Conservation (phyloP, 2,797 vertebrate species). For the Argyrosomus regius region DNA sequence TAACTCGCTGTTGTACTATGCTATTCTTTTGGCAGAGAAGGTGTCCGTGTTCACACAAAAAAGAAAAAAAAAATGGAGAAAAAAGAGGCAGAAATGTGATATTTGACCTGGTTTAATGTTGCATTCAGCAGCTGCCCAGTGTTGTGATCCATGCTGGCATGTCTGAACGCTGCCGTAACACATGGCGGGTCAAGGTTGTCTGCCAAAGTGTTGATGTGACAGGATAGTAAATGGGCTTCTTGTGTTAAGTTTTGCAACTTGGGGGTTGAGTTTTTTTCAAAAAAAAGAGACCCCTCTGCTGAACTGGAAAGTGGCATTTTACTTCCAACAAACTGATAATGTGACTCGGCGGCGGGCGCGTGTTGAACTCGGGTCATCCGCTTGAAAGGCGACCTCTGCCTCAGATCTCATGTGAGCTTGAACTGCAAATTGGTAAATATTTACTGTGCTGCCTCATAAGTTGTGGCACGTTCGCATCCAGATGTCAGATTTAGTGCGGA, state of each 20-base stretch:
- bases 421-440: constrained; percentile 59
- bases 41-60: background rate
- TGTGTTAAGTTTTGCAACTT: too few species aligned
- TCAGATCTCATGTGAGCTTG: constrained; percentile 28
- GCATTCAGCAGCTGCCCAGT: constrained; percentile 46
- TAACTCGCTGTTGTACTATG: background rate
- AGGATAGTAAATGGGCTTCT: constrained; percentile 12
- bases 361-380: constrained; percentile 2
- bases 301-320: constrained; percentile 26
- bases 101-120: constrained; percentile 40
- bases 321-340: constrained; percentile 19
- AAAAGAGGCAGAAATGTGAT: constrained; percentile 2
- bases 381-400: constrained; percentile 42
- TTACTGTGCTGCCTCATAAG: constrained; percentile 32
- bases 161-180: constrained; percentile 36
- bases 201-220: constrained; percentile 19
- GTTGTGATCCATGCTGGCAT: constrained; percentile 40
- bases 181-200: constrained; percentile 40
- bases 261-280: too few species aligned
- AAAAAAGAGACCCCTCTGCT: background rate
- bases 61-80: too few species aligned
- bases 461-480: constrained; percentile 13
- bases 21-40: constrained; percentile 7
- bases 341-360: background rate
- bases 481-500: constrained; percentile 1